phyloP scores from a whole-genome alignment of 1,140 invertebrate genomes.

The Drosophila funebris region DNA sequence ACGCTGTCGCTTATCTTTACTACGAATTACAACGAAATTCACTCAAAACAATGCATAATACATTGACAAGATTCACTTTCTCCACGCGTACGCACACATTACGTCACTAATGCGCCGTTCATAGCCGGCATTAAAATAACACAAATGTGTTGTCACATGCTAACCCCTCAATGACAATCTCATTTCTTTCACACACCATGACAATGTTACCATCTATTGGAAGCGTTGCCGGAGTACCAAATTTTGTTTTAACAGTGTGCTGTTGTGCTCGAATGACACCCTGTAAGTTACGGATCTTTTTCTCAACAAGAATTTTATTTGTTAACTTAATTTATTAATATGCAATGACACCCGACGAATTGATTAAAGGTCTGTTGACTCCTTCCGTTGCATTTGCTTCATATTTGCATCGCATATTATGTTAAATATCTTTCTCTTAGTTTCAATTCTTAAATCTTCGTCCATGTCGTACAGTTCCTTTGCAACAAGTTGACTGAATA shows the following conservation, averaged over 20 bases:
- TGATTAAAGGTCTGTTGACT: neutral
- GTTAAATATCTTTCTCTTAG: neutral
- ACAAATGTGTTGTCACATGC: neutral
- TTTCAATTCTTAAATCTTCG: neutral
- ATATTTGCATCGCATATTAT: slow-evolving; percentile 1
- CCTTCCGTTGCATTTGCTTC: neutral
- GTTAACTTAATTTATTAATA: no score
- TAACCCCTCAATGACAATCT: neutral
- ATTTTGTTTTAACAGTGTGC: neutral
- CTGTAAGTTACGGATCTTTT: no score
- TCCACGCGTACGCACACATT: neutral
- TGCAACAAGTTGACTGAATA: neutral
- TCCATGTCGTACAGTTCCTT: neutral
- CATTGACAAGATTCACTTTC: neutral
- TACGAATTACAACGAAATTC: neutral
- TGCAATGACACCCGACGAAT: no score
- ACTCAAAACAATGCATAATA: neutral
- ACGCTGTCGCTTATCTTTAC: neutral
- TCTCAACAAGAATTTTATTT: no score
- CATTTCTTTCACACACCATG: neutral
- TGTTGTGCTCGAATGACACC: neutral
- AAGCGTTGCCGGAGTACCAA: neutral
- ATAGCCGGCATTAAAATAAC: neutral
- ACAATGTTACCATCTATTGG: neutral
- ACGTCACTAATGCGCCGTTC: neutral